Evolutionary conservation across 2,113 vertebrate genomes (phyloP), one percentile per base, ranked within the genome.

Genomic region (Cryptomyrus ogoouensis): DNA sequence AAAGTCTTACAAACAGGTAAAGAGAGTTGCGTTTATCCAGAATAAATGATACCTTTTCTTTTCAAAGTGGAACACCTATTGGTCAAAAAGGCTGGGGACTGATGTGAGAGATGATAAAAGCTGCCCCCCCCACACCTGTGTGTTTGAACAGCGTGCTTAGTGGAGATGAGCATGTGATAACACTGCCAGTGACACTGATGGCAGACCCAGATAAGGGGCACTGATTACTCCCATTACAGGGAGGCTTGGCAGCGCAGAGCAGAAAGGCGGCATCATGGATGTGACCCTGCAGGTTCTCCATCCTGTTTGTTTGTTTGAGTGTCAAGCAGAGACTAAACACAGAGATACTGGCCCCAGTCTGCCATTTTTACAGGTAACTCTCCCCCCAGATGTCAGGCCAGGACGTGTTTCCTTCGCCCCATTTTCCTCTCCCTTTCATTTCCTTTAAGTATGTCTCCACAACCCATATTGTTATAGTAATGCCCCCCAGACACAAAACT

Each of bases 141-240:
- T 92, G 77, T 91, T 94, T 93, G 91, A 94, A 90, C 46, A 62
- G 50, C 66, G 84, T 49, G 9, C 87, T 93, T 93, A 93, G 31
- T 90, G 92, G 90, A 94, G 92, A 94, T 92, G 42, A 52, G 70
- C 91, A 88, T 89, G 83, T 93, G 94, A 93, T 94, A 93, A 93
- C 93, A 91, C 90, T 92, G 89, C 88, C 91, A 91, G 90, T 90
- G 92, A 93, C 89, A 77, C 74, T 90, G 89, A 91, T 93, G 92
- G 90, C 91, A 92, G 89, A 89, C 90, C 21, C 88, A 92, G 91
- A 93, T 94, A 94, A 94, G 90, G 94, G 27, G 39, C 24, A 19
- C 93, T 94, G 90, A 92, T 91, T 91, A 62, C 91, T 91, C 89
- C 91, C 92, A 91, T 91, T 89, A 90, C 92, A 89, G 17, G 83